phyloP scores from a whole-genome alignment of 2,797 vertebrate genomes.

The Petrocephalus sullivani region DNA sequence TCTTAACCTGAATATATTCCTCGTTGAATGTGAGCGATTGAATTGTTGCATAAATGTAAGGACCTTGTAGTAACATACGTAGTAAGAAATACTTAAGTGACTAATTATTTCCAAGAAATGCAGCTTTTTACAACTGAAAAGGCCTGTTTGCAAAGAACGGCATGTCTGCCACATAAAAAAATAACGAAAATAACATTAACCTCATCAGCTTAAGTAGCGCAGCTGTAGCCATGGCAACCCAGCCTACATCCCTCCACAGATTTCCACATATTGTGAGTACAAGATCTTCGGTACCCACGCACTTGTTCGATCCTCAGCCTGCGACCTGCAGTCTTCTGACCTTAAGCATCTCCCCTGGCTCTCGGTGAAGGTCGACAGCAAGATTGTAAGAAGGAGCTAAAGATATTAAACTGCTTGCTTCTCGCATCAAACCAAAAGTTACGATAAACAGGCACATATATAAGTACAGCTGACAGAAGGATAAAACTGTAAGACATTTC shows the following conservation, averaged over 20 bases:
- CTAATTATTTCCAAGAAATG: not conserved
- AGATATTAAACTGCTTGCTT: not conserved
- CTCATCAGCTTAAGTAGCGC: not conserved
- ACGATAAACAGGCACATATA: not conserved
- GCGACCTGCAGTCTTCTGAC: not conserved
- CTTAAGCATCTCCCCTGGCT: not conserved
- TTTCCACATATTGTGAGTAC: not conserved
- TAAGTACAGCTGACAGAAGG: not conserved
- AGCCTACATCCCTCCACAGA: not conserved
- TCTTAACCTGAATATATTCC: not conserved
- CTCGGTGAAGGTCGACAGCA: not conserved
- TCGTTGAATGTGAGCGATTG: not conserved
- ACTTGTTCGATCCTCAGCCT: not conserved
- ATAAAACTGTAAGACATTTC: not conserved
- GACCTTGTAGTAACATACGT: not conserved
- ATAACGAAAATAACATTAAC: not conserved
- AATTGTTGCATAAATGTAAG: not conserved
- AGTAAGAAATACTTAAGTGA: not conserved
- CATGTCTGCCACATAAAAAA: not conserved
- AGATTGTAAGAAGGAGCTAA: not conserved
- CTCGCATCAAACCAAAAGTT: not conserved
- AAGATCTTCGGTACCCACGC: not conserved
- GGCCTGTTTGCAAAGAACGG: not conserved
- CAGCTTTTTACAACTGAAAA: not conserved
- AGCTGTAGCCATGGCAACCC: conserved; percentile 6